Conservation (phyloP, 2,888 invertebrate species). For the Cremastinae sp. region DNA sequence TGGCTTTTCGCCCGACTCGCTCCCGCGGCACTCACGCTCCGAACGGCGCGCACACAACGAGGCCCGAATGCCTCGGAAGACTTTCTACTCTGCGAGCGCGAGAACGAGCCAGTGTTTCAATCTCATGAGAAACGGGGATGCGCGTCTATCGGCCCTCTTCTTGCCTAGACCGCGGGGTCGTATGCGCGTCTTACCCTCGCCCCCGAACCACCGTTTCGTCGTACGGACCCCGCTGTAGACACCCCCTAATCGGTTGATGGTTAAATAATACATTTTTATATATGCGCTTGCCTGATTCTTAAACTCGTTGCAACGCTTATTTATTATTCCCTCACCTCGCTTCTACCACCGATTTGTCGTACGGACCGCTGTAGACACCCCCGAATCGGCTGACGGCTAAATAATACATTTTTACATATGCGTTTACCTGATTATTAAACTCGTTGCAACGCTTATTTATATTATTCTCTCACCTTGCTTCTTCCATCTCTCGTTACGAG, state of each 20-base stretch:
- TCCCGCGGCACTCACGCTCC: constrained; percentile 51
- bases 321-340: too few relatives aligned
- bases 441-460: too few relatives aligned
- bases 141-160: constrained; percentile 61
- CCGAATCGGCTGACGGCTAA: constrained; percentile 29
- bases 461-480: not conserved
- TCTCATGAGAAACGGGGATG: constrained; percentile 76
- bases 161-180: constrained; percentile 57
- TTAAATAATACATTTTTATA: not conserved
- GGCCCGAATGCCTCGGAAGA: constrained; percentile 74
- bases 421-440: too few relatives aligned
- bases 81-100: constrained; percentile 74
- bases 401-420: too few relatives aligned
- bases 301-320: too few relatives aligned
- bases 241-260: constrained; percentile 27
- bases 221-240: not conserved
- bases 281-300: too few relatives aligned
- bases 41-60: constrained; percentile 60
- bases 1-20: constrained; percentile 55
- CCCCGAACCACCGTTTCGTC: constrained; percentile 4
- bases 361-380: not conserved
- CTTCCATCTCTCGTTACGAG: too few relatives aligned
- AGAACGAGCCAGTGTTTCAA: constrained; percentile 33
- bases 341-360: constrained; percentile 8
- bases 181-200: constrained; percentile 20